Evolutionary conservation across 2,888 invertebrate species (phyloP).

Genomic region (Andrena flavipes): DNA sequence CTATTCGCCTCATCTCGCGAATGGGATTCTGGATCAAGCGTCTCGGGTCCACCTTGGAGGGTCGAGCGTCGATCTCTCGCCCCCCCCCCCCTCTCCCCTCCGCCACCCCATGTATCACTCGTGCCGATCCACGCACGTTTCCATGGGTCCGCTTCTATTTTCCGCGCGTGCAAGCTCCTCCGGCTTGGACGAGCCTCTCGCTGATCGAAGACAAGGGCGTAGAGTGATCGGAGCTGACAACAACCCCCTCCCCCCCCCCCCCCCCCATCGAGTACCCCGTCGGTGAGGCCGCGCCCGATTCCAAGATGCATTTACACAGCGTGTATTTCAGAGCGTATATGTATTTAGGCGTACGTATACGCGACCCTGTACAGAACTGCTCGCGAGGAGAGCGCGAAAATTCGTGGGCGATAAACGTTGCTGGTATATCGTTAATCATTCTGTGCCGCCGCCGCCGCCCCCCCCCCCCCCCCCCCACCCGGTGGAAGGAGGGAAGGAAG

Average conservation of each 20-base stretch:
- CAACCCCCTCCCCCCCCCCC: no score
- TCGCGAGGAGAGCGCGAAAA: slow-evolving; percentile 63
- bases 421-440: slow-evolving; percentile 72
- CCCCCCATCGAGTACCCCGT: slow-evolving; percentile 49
- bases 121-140: not conserved
- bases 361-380: slow-evolving; percentile 65
- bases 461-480: not conserved
- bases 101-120: not conserved
- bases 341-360: slow-evolving; percentile 62
- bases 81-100: no score
- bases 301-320: slow-evolving; percentile 77
- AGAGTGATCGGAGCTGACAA: slow-evolving; percentile 6
- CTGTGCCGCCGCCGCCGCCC: slow-evolving; percentile 37
- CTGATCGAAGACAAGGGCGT: slow-evolving; percentile 31
- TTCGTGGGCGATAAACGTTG: slow-evolving; percentile 72
- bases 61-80: slow-evolving; percentile 6
- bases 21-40: slow-evolving; percentile 11
- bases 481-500: slow-evolving; percentile 70
- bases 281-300: slow-evolving; percentile 72
- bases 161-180: not conserved
- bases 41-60: slow-evolving; percentile 21
- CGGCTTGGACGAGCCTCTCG: not conserved
- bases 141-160: not conserved
- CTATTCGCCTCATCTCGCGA: slow-evolving; percentile 18
- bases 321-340: slow-evolving; percentile 57